A percentile compares a stretch with the other conserved stretches of the same genome.
These are phyloP conservation scores for Elysia chlorotica DNA, from an alignment of 1,140 invertebrate species.

Conservation along the genomic window DNA sequence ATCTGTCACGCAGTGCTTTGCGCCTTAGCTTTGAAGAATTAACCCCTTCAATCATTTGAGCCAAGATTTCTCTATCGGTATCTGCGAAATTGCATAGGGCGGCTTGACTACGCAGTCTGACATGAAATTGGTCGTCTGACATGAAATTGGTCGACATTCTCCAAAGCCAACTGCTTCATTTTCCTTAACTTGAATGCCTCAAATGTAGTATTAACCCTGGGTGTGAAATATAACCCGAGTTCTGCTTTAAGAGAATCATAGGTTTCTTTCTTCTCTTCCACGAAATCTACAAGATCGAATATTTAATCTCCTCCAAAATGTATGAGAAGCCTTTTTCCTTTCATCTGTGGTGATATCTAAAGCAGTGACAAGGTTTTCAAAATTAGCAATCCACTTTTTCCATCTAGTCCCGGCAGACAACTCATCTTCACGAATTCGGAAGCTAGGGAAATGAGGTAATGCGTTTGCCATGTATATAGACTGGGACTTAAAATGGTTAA, in stretches of 20 bases:
- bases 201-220: slow-evolving; percentile 3
- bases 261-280: neutral
- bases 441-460: neutral
- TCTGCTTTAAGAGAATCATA: neutral
- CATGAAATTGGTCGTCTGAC: neutral
- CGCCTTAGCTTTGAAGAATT: neutral
- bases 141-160: neutral
- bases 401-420: neutral
- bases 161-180: neutral
- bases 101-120: neutral
- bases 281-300: neutral
- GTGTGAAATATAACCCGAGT: neutral
- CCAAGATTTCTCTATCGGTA: slow-evolving; percentile 4
- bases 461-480: neutral
- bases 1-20: neutral
- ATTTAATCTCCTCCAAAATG: neutral
- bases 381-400: neutral
- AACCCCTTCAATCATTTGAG: neutral
- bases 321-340: neutral
- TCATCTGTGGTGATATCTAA: neutral
- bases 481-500: no score
- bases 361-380: neutral
- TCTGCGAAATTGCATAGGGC: neutral
- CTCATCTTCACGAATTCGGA: neutral
- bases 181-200: slow-evolving; percentile 3